phyloP scores from a whole-genome alignment of 2,797 vertebrate genomes.

The Microctenopoma lineatum region DNA sequence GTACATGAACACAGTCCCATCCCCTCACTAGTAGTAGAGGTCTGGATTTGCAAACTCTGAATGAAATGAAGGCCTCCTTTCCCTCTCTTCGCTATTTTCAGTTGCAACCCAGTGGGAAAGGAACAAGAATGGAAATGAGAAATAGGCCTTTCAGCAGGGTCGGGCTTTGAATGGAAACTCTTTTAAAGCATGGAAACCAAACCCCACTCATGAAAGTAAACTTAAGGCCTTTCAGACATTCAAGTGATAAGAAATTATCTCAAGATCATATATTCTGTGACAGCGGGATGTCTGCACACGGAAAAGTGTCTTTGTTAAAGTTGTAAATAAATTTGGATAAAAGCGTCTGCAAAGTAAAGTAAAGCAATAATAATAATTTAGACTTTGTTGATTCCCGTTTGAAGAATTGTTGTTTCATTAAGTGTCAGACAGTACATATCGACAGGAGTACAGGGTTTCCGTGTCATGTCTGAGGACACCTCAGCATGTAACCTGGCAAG shows the following conservation, averaged over 20 bases:
- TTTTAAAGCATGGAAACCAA: constrained; percentile 14
- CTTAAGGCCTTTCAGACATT: constrained; percentile 12
- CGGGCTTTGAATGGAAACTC: constrained; percentile 42
- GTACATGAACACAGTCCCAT: constrained; percentile 22
- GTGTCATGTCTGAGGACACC: too few relatives aligned
- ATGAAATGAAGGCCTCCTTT: constrained; percentile 67
- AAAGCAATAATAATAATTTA: too few relatives aligned
- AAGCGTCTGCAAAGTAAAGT: too few relatives aligned
- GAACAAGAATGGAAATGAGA: constrained; percentile 60
- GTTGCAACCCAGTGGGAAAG: constrained; percentile 59
- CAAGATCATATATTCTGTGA: not conserved
- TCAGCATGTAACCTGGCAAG: too few relatives aligned
- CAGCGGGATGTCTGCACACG: not conserved
- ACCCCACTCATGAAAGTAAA: constrained; percentile 14
- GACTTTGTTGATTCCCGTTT: too few relatives aligned
- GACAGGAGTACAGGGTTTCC: too few relatives aligned
- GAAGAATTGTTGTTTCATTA: too few relatives aligned
- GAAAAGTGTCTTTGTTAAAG: not conserved
- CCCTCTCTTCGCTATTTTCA: constrained; percentile 72
- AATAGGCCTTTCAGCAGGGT: constrained; percentile 52
- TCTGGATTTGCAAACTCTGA: constrained; percentile 48
- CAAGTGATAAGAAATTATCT: not conserved
- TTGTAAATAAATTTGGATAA: too few relatives aligned
- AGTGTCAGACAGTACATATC: too few relatives aligned
- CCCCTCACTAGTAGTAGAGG: constrained; percentile 46